These are phyloP conservation scores for Chaitophorus viminalis DNA, from an alignment of 2,888 invertebrate genomes.

Conservation along the genomic window DNA sequence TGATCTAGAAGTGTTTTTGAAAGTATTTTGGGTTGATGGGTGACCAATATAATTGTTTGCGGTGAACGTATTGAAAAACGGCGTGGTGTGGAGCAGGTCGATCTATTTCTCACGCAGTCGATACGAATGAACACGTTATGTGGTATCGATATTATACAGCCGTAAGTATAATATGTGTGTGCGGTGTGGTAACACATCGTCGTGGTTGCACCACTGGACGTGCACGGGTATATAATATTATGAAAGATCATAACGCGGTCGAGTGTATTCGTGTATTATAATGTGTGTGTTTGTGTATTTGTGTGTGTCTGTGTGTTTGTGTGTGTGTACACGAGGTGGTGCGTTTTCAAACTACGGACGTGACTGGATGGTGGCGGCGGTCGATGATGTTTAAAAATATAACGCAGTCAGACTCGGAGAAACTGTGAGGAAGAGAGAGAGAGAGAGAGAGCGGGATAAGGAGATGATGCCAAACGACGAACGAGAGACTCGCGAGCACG, in stretches of 20 bases:
- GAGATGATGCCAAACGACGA: slow-evolving; percentile 47
- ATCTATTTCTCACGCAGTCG: not conserved
- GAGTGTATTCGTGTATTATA: too few species aligned
- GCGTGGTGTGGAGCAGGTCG: not conserved
- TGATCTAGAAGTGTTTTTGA: too few species aligned
- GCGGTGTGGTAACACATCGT: not conserved
- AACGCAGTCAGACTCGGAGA: not conserved
- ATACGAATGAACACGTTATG: not conserved
- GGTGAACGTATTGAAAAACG: not conserved
- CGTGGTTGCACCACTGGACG: not conserved
- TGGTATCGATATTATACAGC: not conserved
- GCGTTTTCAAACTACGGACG: not conserved
- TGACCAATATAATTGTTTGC: not conserved
- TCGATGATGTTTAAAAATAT: slow-evolving; percentile 39
- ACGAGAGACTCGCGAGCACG: slow-evolving; percentile 36
- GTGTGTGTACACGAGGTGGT: not conserved
- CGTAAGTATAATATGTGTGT: not conserved
- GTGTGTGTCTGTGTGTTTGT: not conserved
- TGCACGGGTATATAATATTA: not conserved
- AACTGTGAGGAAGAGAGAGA: too few species aligned
- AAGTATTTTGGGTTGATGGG: too few species aligned
- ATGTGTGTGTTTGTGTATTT: too few species aligned
- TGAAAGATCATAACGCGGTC: not conserved
- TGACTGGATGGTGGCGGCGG: not conserved
- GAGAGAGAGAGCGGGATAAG: not conserved